Evolutionary conservation across 2,113 vertebrate genomes (phyloP).

Genomic region (Melanerpes formicivorus): DNA sequence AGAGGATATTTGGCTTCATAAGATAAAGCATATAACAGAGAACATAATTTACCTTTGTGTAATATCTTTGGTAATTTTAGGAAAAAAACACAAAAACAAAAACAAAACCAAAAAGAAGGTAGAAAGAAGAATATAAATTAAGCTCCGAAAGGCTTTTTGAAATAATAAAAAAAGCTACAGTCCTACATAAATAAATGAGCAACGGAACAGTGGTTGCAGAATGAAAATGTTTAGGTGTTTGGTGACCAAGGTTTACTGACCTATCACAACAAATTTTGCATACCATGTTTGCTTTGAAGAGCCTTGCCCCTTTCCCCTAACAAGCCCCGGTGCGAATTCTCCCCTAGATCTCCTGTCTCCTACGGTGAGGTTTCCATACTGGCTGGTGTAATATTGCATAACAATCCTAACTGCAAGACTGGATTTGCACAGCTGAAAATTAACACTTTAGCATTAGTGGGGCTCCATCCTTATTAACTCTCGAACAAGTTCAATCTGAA

Average conservation of each 20-base stretch:
- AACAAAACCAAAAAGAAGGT: conserved; percentile 38
- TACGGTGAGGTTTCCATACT: conserved; percentile 40
- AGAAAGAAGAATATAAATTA: conserved; percentile 84
- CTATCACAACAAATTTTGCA: conserved; percentile 23
- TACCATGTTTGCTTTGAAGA: conserved; percentile 48
- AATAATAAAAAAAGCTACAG: conserved; percentile 78
- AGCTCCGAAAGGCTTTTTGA: conserved; percentile 78
- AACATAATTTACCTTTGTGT: conserved; percentile 90
- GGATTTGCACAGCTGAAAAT: conserved; percentile 63
- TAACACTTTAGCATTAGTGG: conserved; percentile 71
- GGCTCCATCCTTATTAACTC: conserved; percentile 71
- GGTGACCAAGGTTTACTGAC: conserved; percentile 66
- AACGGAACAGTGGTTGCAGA: conserved; percentile 82
- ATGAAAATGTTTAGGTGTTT: conserved; percentile 62
- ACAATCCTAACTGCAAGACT: conserved; percentile 56
- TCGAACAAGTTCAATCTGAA: conserved; percentile 65
- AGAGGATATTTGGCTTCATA: conserved; percentile 97
- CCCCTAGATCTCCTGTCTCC: conserved; percentile 2
- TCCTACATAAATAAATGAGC: conserved; percentile 86
- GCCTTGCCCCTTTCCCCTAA: conserved; percentile 39
- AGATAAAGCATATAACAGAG: conserved; percentile 97
- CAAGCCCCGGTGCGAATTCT: conserved; percentile 38
- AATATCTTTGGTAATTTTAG: conserved; percentile 99
- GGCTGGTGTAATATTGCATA: conserved; percentile 56
- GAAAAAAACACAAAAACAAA: conserved; percentile 58